phyloP scores from a whole-genome alignment of 2,888 invertebrate species.

The Bellardia bayeri region DNA sequence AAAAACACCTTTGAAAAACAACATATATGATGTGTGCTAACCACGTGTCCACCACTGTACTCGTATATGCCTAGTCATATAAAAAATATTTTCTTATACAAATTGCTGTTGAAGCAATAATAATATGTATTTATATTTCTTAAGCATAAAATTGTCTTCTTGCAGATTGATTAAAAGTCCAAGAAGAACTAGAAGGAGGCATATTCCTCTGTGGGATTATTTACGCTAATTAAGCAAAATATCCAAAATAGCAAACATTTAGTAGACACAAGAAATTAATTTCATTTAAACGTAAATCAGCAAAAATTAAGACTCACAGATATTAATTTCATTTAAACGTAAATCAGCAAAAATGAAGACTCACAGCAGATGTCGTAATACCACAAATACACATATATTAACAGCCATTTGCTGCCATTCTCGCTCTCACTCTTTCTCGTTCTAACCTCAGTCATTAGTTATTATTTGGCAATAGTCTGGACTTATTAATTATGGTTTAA shows the following conservation, averaged over 20 bases:
- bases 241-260: neutral
- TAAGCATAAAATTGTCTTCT: too few species aligned
- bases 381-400: neutral
- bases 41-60: too few species aligned
- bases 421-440: neutral
- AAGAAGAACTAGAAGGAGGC: too few species aligned
- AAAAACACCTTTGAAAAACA: too few species aligned
- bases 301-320: constrained; percentile 9
- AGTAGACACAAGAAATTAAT: neutral
- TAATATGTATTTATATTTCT: too few species aligned
- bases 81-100: too few species aligned
- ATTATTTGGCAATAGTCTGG: neutral
- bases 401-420: neutral
- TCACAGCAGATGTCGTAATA: constrained; percentile 19
- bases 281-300: constrained; percentile 22
- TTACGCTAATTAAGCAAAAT: neutral
- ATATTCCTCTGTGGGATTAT: too few species aligned
- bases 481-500: neutral
- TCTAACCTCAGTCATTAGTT: neutral
- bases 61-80: too few species aligned
- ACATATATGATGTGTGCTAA: too few species aligned
- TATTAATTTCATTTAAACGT: constrained; percentile 14
- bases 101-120: too few species aligned
- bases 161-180: too few species aligned
- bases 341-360: constrained; percentile 31